Evolutionary conservation across 2,888 invertebrate species (phyloP).

Genomic region (Morpho deidamia): DNA sequence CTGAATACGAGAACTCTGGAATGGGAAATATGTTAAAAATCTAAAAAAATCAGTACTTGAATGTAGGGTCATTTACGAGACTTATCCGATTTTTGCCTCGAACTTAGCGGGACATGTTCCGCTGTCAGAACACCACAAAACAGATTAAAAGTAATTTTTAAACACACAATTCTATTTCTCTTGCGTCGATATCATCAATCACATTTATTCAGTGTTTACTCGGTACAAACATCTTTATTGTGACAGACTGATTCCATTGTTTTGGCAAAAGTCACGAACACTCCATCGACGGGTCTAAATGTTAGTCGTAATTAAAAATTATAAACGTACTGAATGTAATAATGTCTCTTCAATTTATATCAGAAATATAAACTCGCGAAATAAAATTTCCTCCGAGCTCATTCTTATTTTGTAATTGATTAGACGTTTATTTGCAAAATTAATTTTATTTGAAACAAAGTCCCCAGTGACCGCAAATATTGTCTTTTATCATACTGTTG

Average conservation of each 20-base stretch:
- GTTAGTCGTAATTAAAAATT: conserved; percentile 50
- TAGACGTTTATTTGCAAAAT: conserved; percentile 3
- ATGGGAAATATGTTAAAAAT: no score
- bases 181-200: conserved; percentile 15
- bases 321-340: conserved; percentile 28
- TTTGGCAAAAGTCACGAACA: conserved; percentile 70
- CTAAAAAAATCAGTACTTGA: no score
- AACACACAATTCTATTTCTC: neutral
- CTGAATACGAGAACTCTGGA: no score
- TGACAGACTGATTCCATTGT: conserved; percentile 61
- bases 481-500: neutral
- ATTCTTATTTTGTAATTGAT: conserved; percentile 12
- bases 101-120: no score
- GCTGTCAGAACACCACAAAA: no score
- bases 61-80: no score
- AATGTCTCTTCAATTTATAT: conserved; percentile 3
- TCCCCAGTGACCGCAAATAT: conserved; percentile 10
- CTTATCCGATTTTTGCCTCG: no score
- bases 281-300: conserved; percentile 39
- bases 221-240: conserved; percentile 47
- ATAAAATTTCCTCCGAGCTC: conserved; percentile 3
- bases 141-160: neutral
- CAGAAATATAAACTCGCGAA: neutral
- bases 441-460: neutral
- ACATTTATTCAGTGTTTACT: conserved; percentile 47